Percentiles rank a stretch among this genome's conserved stretches.
phyloP scores from a whole-genome alignment of 2,797 vertebrate genomes.

The Peromyscus aztecus region DNA sequence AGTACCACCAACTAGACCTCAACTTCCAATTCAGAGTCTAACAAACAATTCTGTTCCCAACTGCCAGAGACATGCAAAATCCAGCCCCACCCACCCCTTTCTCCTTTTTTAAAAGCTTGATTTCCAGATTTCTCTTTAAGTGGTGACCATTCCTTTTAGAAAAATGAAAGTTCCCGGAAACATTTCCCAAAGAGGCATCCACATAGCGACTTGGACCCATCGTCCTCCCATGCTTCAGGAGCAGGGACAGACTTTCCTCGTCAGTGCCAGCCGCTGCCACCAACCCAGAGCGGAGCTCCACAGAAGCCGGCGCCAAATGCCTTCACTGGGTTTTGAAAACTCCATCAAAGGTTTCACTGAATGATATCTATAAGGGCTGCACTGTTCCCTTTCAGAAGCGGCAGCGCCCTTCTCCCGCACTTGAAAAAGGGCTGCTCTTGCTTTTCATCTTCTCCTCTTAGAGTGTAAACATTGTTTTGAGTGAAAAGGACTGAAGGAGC shows the following conservation, averaged over 20 bases:
- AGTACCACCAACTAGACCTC: neutral
- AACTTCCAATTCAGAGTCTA: neutral
- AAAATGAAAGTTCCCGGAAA: neutral
- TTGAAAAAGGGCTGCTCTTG: constrained; percentile 82
- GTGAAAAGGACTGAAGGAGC: constrained; percentile 85
- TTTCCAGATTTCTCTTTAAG: neutral
- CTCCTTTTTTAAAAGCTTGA: neutral
- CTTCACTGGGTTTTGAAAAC: constrained; percentile 82
- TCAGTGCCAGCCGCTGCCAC: neutral
- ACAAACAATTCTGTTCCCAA: neutral
- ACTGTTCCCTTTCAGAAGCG: constrained; percentile 81
- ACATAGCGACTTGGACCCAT: fast-evolving
- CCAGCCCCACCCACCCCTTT: neutral
- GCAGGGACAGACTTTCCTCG: neutral
- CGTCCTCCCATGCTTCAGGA: neutral
- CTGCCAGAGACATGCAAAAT: neutral
- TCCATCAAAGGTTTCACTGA: constrained; percentile 81
- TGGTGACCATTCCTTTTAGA: neutral
- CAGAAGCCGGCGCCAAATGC: constrained; percentile 37
- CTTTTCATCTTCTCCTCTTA: constrained; percentile 86
- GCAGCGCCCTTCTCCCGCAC: constrained; percentile 81
- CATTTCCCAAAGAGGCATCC: neutral
- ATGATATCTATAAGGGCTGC: constrained; percentile 84
- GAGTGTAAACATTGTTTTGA: constrained; percentile 87
- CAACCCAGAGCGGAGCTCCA: neutral